phyloP scores from a whole-genome alignment of 2,888 invertebrate species.

The Axea sp. region DNA sequence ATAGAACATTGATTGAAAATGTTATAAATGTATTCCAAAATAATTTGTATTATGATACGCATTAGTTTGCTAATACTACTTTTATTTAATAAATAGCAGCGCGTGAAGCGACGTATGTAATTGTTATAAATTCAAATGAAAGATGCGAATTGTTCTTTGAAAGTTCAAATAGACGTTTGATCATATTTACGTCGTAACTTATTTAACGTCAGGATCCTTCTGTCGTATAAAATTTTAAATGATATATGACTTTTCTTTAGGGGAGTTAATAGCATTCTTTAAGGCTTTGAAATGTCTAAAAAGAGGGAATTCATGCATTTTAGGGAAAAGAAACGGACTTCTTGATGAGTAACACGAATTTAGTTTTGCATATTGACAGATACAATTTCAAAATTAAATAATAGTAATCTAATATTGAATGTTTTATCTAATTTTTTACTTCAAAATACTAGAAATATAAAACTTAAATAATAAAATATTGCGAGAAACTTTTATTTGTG shows the following conservation, averaged over 20 bases:
- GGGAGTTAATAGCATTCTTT: constrained; percentile 35
- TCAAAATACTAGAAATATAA: too few relatives aligned
- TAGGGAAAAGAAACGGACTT: not conserved
- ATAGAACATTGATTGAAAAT: too few relatives aligned
- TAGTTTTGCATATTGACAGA: constrained; percentile 42
- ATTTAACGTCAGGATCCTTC: constrained; percentile 30
- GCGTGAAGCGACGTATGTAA: too few relatives aligned
- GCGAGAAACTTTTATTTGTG: too few relatives aligned
- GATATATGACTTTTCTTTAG: constrained; percentile 40
- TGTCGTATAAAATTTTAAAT: constrained; percentile 29
- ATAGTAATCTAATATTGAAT: too few relatives aligned
- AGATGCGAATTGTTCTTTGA: not conserved
- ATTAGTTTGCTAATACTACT: too few relatives aligned
- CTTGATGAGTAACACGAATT: not conserved
- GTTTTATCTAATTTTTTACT: too few relatives aligned
- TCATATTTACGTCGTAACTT: constrained; percentile 20
- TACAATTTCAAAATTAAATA: too few relatives aligned
- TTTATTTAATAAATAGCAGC: too few relatives aligned
- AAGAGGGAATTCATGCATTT: not conserved
- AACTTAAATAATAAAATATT: too few relatives aligned
- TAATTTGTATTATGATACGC: too few relatives aligned
- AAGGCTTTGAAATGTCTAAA: constrained; percentile 23
- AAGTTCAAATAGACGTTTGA: constrained; percentile 19
- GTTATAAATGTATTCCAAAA: too few relatives aligned
- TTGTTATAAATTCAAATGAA: not conserved